Evolutionary conservation across 2,113 vertebrate species (phyloP).

Genomic region (Corythaeola cristata): DNA sequence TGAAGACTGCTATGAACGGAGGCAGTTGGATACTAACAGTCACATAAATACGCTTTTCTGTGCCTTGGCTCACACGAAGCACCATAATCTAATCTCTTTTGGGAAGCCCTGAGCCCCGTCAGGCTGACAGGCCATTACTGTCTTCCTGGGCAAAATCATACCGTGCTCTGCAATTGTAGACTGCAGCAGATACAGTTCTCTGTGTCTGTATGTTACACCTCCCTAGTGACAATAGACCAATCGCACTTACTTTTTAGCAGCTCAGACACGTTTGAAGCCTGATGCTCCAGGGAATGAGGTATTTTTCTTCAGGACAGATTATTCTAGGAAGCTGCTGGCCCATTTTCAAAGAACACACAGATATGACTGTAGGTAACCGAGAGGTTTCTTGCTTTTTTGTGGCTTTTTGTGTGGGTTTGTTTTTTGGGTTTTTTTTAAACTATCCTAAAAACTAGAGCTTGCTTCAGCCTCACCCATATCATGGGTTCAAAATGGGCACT

Average conservation of each 20-base stretch:
- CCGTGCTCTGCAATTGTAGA: not conserved
- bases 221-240: not conserved
- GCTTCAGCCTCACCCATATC: not conserved
- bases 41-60: not conserved
- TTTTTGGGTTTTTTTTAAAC: not conserved
- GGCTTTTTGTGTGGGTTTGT: not conserved
- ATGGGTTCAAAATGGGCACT: not conserved
- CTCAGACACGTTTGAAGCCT: not conserved
- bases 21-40: not conserved
- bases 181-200: not conserved
- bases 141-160: not conserved
- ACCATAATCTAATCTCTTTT: not conserved
- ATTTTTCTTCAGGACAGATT: slow-evolving; percentile 15
- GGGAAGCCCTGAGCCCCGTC: not conserved
- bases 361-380: not conserved
- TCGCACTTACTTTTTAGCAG: not conserved
- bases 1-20: not conserved
- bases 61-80: not conserved
- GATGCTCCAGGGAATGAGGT: not conserved
- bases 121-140: not conserved
- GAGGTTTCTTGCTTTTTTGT: not conserved
- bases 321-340: not conserved
- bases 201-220: not conserved
- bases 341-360: not conserved
- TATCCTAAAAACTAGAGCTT: not conserved